phyloP scores from a whole-genome alignment of 2,888 invertebrate species.

The Gymnocheta viridis region DNA sequence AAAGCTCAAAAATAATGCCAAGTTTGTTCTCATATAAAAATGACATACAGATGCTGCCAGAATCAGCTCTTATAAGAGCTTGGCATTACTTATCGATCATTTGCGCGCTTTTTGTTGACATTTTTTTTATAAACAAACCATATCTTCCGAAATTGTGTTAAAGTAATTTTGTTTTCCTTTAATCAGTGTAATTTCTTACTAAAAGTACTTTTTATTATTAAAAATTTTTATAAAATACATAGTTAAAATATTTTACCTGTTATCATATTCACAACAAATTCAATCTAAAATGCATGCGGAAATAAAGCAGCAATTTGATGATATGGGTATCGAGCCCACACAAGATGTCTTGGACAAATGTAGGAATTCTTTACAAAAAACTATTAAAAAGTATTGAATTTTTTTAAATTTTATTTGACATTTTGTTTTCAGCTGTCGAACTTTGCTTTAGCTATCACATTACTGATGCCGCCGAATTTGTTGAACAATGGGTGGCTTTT shows the following conservation, averaged over 20 bases:
- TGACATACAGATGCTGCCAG: slow-evolving; percentile 6
- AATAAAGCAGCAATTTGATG: slow-evolving; percentile 85
- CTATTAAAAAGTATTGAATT: not conserved
- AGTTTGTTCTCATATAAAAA: not conserved
- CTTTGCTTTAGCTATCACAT: slow-evolving; percentile 83
- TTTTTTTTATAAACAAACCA: slow-evolving; percentile 58
- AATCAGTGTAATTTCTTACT: not conserved
- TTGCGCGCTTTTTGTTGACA: slow-evolving; percentile 64
- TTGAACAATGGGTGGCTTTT: slow-evolving; percentile 91
- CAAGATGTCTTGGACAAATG: slow-evolving; percentile 85
- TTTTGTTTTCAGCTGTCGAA: slow-evolving; percentile 61
- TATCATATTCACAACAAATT: not conserved
- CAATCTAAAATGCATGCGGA: slow-evolving; percentile 75
- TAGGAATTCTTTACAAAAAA: slow-evolving; percentile 74
- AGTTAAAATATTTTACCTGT: not conserved
- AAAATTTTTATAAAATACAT: not conserved
- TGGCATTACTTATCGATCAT: slow-evolving; percentile 44
- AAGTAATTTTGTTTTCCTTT: slow-evolving; percentile 43
- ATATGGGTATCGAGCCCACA: slow-evolving; percentile 84
- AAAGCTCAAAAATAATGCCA: not conserved
- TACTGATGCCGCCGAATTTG: slow-evolving; percentile 87
- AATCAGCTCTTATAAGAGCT: slow-evolving; percentile 14
- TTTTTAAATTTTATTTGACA: not conserved
- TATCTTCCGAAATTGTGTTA: slow-evolving; percentile 29
- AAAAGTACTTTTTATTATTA: not conserved